Conservation (phyloP, 2,797 vertebrate species). For the Dendrocincla fuliginosa region DNA sequence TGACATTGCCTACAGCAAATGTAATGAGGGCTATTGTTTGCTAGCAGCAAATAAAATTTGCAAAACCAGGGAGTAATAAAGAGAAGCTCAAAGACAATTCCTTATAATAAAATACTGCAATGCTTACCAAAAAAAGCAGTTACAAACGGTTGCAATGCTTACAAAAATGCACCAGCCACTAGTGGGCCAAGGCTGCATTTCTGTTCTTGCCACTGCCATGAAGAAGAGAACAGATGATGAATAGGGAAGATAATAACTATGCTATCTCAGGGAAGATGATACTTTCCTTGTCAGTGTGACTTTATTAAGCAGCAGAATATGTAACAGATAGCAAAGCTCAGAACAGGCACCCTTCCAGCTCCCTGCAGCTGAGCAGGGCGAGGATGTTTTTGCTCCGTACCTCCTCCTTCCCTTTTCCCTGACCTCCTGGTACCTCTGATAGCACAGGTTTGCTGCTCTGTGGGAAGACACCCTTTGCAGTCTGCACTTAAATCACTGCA, state of each 20-base stretch:
- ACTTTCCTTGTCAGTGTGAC: neutral
- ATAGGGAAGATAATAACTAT: neutral
- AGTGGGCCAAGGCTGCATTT: neutral
- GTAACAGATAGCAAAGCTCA: neutral
- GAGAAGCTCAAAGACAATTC: neutral
- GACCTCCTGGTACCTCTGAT: neutral
- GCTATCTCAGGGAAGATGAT: neutral
- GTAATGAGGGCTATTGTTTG: neutral
- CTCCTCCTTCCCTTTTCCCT: neutral
- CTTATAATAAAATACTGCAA: neutral
- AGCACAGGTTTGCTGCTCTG: neutral
- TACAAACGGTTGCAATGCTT: no score
- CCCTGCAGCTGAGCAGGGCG: neutral
- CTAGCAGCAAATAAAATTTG: neutral
- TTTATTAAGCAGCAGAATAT: constrained; percentile 18
- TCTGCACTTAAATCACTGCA: neutral
- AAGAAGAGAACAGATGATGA: neutral
- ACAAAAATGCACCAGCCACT: neutral
- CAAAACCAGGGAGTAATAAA: neutral
- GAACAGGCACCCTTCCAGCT: neutral
- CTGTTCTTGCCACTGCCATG: neutral
- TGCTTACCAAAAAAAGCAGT: no score
- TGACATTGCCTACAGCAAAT: constrained; percentile 1
- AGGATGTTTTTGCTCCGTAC: neutral
- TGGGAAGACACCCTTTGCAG: neutral